These are phyloP conservation scores for Aulostomus chinensis DNA, from an alignment of 2,797 vertebrate genomes.

Conservation along the genomic window DNA sequence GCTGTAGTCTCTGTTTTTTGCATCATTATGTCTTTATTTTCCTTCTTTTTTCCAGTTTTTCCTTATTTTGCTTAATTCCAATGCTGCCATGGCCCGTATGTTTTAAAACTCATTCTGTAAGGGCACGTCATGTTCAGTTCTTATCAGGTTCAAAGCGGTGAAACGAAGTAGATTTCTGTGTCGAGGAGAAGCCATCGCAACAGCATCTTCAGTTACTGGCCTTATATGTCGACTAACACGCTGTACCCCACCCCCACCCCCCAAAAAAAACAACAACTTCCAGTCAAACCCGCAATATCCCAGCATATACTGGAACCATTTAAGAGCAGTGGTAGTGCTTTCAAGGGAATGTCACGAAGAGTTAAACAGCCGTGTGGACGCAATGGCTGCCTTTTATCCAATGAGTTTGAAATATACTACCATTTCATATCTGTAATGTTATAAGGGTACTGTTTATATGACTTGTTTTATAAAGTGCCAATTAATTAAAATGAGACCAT, in stretches of 20 bases:
- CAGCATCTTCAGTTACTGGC: slow-evolving; percentile 57
- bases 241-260: slow-evolving; percentile 29
- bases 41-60: slow-evolving; percentile 75
- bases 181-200: slow-evolving; percentile 61
- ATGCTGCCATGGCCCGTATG: slow-evolving; percentile 38
- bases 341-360: slow-evolving; percentile 37
- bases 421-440: slow-evolving; percentile 79
- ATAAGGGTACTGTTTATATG: slow-evolving; percentile 82
- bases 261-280: no score
- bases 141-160: slow-evolving; percentile 46
- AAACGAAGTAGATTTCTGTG: slow-evolving; percentile 38
- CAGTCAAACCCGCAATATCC: slow-evolving; percentile 27
- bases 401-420: slow-evolving; percentile 68
- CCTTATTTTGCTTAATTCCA: slow-evolving; percentile 49
- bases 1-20: slow-evolving; percentile 86
- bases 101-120: slow-evolving; percentile 46
- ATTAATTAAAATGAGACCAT: slow-evolving; percentile 79
- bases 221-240: slow-evolving; percentile 54
- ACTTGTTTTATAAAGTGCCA: slow-evolving; percentile 82
- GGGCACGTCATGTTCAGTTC: slow-evolving; percentile 44
- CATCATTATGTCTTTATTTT: slow-evolving; percentile 71
- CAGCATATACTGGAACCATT: slow-evolving; percentile 27
- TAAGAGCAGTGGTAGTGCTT: slow-evolving; percentile 29
- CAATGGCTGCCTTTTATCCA: slow-evolving; percentile 63
- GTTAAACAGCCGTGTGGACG: slow-evolving; percentile 37